Conservation (phyloP, 1,140 invertebrate species). For the Hylaeus anthracinus region DNA sequence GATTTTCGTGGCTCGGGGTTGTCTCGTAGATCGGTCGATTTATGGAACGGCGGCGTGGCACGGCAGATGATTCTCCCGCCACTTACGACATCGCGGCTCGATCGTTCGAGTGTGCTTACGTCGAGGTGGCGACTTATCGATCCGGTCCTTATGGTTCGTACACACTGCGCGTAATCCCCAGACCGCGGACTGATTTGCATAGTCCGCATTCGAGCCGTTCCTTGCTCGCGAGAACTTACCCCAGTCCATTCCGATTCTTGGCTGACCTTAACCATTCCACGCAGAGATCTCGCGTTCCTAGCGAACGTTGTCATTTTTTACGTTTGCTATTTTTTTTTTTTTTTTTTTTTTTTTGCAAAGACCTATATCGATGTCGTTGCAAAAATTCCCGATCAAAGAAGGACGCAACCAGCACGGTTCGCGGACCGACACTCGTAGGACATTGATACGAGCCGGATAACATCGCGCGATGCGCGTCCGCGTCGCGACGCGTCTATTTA, state of each 20-base stretch:
- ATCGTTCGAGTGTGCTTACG: constrained; percentile 28
- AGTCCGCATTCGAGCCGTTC: constrained; percentile 12
- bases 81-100: constrained; percentile 37
- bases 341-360: too few species aligned
- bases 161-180: constrained; percentile 22
- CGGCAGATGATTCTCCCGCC: constrained; percentile 33
- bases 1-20: not conserved
- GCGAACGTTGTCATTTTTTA: too few species aligned
- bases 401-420: too few species aligned
- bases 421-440: constrained; percentile 2
- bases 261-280: too few species aligned
- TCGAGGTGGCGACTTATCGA: constrained; percentile 50
- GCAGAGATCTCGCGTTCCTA: too few species aligned
- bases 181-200: constrained; percentile 47
- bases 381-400: too few species aligned
- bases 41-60: constrained; percentile 20
- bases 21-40: constrained; percentile 28
- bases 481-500: constrained; percentile 34
- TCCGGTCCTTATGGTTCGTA: constrained; percentile 45
- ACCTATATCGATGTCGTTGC: too few species aligned
- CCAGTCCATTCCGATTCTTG: too few species aligned
- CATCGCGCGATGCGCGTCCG: constrained; percentile 2
- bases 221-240: too few species aligned
- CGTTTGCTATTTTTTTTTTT: too few species aligned
- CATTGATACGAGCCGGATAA: constrained; percentile 22